A percentile compares a stretch with the other conserved stretches of the same genome.
These are phyloP conservation scores for Aplocera efformata DNA, from an alignment of 2,888 invertebrate genomes.

Conservation along the genomic window DNA sequence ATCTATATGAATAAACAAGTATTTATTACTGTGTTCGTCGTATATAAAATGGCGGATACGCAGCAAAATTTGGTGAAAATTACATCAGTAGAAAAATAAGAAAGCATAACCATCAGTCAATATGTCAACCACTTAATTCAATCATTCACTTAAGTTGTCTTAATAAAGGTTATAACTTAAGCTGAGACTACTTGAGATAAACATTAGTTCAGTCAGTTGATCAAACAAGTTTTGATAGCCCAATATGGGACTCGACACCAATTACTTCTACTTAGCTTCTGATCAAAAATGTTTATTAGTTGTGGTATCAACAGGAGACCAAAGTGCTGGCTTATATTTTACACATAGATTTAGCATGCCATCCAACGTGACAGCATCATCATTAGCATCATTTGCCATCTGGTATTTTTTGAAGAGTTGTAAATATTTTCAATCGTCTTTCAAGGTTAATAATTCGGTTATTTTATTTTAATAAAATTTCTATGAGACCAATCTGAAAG, in stretches of 20 bases:
- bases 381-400: no score
- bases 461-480: no score
- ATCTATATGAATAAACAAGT: no score
- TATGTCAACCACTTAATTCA: constrained; percentile 12
- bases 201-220: constrained; percentile 11
- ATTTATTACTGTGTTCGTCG: neutral
- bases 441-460: no score
- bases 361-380: constrained; percentile 1
- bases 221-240: constrained; percentile 18
- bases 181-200: constrained; percentile 16
- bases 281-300: constrained; percentile 26
- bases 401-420: no score
- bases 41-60: no score
- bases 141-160: constrained; percentile 21
- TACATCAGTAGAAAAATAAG: neutral
- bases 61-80: no score
- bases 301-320: neutral
- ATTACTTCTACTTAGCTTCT: constrained; percentile 22
- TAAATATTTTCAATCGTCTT: no score
- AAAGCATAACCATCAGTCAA: constrained; percentile 25
- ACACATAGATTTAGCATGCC: neutral
- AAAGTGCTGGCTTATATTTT: no score
- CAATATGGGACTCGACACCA: constrained; percentile 21
- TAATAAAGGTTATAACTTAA: constrained; percentile 20
- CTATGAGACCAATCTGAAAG: no score